A percentile compares a stretch with the other conserved stretches of the same genome.
Conservation (phyloP, 2,888 invertebrate genomes). For the Lottia scabra region DNA sequence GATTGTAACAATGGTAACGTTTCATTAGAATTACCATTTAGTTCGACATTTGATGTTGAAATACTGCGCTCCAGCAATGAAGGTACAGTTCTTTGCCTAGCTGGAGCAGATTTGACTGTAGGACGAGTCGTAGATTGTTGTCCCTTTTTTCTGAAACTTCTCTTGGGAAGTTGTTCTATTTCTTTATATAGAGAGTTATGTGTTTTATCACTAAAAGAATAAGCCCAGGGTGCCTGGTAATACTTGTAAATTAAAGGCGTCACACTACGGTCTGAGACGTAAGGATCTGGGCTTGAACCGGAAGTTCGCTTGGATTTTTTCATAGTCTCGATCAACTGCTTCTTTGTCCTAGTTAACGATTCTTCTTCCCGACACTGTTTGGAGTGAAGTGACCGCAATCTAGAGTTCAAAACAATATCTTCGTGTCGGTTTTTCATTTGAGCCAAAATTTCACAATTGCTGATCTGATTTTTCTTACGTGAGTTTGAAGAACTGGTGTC, state of each 20-base stretch:
- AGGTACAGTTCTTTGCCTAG: not conserved
- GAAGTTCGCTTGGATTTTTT: conserved; percentile 34
- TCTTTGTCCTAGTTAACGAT: conserved; percentile 28
- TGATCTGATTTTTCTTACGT: conserved; percentile 27
- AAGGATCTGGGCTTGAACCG: conserved; percentile 33
- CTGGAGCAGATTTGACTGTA: conserved; percentile 4
- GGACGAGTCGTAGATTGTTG: not conserved
- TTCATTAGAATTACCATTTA: not conserved
- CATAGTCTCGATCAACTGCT: conserved; percentile 28
- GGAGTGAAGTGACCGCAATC: conserved; percentile 31
- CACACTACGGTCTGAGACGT: not conserved
- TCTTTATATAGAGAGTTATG: conserved; percentile 45
- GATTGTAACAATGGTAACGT: too few relatives aligned
- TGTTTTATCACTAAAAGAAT: conserved; percentile 40
- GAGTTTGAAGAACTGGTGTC: not conserved
- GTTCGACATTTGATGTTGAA: not conserved
- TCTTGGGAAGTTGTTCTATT: not conserved
- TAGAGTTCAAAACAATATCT: conserved; percentile 31
- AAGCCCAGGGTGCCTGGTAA: conserved; percentile 45
- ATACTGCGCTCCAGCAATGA: not conserved
- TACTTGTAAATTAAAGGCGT: conserved; percentile 25
- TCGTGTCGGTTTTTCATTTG: conserved; percentile 42
- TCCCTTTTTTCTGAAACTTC: not conserved
- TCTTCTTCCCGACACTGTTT: conserved; percentile 34
- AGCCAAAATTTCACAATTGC: conserved; percentile 42